phyloP scores from a whole-genome alignment of 2,797 vertebrate species.

The Peromyscus eremicus region DNA sequence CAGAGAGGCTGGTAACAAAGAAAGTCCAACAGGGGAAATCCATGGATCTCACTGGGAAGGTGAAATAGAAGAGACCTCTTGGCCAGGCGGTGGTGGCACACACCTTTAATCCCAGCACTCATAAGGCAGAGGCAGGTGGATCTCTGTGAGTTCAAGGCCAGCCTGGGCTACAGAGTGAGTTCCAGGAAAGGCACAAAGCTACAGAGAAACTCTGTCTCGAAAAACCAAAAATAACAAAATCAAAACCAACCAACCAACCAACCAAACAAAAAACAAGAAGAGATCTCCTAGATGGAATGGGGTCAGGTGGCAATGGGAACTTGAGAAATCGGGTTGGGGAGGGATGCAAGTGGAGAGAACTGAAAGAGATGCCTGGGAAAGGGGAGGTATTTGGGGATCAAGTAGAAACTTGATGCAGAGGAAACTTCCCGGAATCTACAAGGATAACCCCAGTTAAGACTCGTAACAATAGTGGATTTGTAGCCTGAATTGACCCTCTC shows the following conservation, averaged over 20 bases:
- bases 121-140: no score
- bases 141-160: no score
- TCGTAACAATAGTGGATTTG: background rate
- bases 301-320: background rate
- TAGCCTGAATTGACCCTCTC: background rate
- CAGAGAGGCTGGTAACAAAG: background rate
- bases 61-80: background rate
- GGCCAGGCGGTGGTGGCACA: no score
- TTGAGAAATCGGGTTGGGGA: background rate
- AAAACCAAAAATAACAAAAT: no score
- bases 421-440: background rate
- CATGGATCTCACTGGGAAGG: background rate
- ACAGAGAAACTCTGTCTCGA: no score
- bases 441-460: background rate
- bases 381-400: background rate
- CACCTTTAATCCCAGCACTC: no score
- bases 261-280: no score
- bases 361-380: background rate
- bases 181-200: no score
- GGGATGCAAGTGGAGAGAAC: background rate
- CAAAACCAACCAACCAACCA: no score
- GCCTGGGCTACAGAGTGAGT: no score
- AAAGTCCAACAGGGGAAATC: background rate
- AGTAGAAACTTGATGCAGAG: background rate
- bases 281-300: background rate